Evolutionary conservation across 2,797 vertebrate species (phyloP).

Genomic region (Sandelia bainsii): DNA sequence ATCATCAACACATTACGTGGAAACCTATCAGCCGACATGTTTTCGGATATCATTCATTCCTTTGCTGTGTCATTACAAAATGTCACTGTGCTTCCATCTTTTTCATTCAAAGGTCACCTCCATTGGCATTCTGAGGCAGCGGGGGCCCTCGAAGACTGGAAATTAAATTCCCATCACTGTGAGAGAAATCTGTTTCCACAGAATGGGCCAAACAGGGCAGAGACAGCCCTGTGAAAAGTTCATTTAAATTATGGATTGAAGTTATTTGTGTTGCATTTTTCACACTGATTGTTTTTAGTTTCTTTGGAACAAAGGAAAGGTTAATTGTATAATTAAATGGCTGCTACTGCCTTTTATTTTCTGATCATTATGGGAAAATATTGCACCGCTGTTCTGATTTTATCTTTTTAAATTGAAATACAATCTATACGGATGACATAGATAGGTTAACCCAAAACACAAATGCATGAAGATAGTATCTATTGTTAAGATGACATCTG

Average conservation of each 20-base stretch:
- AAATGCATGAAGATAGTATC: neutral
- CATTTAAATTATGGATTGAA: constrained; percentile 71
- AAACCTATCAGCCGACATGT: constrained; percentile 1
- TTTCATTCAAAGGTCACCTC: constrained; percentile 70
- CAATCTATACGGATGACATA: neutral
- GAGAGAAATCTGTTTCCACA: constrained; percentile 57
- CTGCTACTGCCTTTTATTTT: constrained; percentile 52
- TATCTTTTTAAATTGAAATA: constrained; percentile 1
- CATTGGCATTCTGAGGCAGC: constrained; percentile 56
- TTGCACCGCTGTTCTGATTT: constrained; percentile 13
- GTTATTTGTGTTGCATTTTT: constrained; percentile 57
- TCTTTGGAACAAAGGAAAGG: constrained; percentile 63
- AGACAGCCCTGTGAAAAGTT: constrained; percentile 52
- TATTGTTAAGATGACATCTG: neutral
- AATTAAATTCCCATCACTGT: constrained; percentile 65
- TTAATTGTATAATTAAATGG: constrained; percentile 72
- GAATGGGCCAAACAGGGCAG: constrained; percentile 29
- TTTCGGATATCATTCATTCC: constrained; percentile 31
- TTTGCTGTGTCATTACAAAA: constrained; percentile 26
- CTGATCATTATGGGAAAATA: constrained; percentile 33
- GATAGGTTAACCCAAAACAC: neutral
- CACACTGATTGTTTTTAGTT: constrained; percentile 59
- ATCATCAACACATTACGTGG: neutral
- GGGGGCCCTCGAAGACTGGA: constrained; percentile 39
- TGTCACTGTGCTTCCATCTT: constrained; percentile 39